phyloP scores from a whole-genome alignment of 2,888 invertebrate species.

The Chesias legatella region DNA sequence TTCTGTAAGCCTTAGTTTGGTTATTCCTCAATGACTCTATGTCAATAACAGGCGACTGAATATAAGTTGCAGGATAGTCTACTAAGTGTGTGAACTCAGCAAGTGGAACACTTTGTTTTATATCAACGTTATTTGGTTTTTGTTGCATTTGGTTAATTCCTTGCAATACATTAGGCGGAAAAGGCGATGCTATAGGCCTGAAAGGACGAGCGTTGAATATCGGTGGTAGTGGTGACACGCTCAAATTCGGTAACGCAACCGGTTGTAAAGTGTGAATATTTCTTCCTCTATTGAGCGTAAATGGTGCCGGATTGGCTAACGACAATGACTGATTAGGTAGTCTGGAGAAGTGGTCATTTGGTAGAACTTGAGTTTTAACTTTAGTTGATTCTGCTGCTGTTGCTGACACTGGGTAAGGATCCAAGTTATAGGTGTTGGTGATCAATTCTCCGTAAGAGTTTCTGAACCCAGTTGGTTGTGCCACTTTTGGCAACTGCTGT shows the following conservation, averaged over 20 bases:
- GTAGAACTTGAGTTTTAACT: conserved; percentile 62
- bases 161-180: conserved; percentile 45
- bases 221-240: conserved; percentile 81
- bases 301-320: conserved; percentile 67
- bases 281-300: conserved; percentile 65
- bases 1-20: conserved; percentile 62
- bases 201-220: conserved; percentile 83
- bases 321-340: conserved; percentile 56
- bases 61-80: conserved; percentile 85
- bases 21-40: conserved; percentile 63
- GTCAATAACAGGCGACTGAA: conserved; percentile 85
- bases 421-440: conserved; percentile 48
- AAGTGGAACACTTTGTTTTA: conserved; percentile 83
- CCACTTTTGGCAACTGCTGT: conserved; percentile 60
- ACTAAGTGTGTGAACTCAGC: conserved; percentile 85
- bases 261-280: conserved; percentile 77
- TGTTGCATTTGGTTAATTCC: conserved; percentile 56
- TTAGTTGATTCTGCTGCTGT: conserved; percentile 67
- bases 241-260: conserved; percentile 84
- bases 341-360: conserved; percentile 38
- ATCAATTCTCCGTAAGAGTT: conserved; percentile 74
- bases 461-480: conserved; percentile 57
- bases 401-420: conserved; percentile 60
- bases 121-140: conserved; percentile 64
- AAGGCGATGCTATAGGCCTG: conserved; percentile 47